Evolutionary conservation across 2,888 invertebrate genomes (phyloP).

Genomic region (Torymus aiolomorphi): DNA sequence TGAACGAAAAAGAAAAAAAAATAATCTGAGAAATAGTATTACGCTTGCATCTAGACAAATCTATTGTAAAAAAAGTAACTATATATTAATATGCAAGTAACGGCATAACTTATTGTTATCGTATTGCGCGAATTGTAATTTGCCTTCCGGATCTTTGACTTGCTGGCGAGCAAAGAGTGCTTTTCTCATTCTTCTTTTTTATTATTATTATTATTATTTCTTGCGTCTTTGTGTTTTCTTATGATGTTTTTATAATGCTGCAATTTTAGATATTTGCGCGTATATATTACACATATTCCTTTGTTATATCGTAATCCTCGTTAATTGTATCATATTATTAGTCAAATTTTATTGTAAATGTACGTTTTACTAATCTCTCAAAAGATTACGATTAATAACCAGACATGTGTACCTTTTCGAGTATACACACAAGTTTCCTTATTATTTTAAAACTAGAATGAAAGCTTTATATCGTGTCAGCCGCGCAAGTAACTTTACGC

Average conservation of each 20-base stretch:
- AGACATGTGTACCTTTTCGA: conserved; percentile 27
- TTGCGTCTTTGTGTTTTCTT: conserved; percentile 28
- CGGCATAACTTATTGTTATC: conserved; percentile 60
- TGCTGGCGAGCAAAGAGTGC: conserved; percentile 58
- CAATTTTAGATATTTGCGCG: conserved; percentile 31
- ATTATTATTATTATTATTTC: conserved; percentile 11
- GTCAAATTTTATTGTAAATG: not conserved
- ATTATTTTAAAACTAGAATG: too few relatives aligned
- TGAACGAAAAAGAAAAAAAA: conserved; percentile 27
- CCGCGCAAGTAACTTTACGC: too few relatives aligned
- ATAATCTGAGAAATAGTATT: conserved; percentile 56
- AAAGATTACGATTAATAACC: conserved; percentile 2
- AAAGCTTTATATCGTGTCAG: too few relatives aligned
- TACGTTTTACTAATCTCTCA: conserved; percentile 10
- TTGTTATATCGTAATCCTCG: conserved; percentile 18
- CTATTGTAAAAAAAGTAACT: conserved; percentile 48
- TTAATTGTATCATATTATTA: conserved; percentile 21
- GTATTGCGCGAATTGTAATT: conserved; percentile 55
- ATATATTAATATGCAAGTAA: conserved; percentile 33
- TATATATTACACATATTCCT: conserved; percentile 14
- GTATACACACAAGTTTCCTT: too few relatives aligned
- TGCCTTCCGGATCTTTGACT: conserved; percentile 59
- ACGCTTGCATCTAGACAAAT: conserved; percentile 56
- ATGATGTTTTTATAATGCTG: conserved; percentile 37
- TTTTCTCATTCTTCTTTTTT: conserved; percentile 46